Evolutionary conservation across 2,888 invertebrate genomes (phyloP).

Genomic region (Homarus gammarus): DNA sequence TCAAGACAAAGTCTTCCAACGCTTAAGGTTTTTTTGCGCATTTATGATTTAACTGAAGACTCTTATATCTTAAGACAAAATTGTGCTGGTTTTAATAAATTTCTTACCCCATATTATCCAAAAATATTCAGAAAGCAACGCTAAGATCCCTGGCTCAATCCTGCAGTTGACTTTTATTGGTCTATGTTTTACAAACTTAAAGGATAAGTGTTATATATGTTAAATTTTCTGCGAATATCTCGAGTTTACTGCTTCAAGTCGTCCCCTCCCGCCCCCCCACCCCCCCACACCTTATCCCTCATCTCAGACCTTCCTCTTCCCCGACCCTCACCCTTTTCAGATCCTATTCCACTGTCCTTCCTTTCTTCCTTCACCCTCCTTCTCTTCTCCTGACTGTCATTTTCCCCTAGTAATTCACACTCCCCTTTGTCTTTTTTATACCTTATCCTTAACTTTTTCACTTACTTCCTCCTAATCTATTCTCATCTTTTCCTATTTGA

Average conservation of each 20-base stretch:
- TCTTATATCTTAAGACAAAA: not conserved
- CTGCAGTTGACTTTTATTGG: conserved; percentile 8
- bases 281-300: not conserved
- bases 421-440: not conserved
- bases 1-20: not conserved
- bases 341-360: not conserved
- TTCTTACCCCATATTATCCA: not conserved
- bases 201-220: not conserved
- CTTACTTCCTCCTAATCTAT: not conserved
- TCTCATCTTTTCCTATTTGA: not conserved
- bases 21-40: not conserved
- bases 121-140: not conserved
- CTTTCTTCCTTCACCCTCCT: not conserved
- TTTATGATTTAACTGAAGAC: not conserved
- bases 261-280: not conserved
- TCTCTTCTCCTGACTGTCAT: too few relatives aligned
- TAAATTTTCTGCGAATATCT: not conserved
- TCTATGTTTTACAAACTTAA: not conserved
- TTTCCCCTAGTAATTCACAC: too few relatives aligned
- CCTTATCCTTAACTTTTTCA: not conserved
- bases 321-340: not conserved
- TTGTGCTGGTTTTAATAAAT: not conserved
- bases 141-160: not conserved
- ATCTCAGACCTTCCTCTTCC: not conserved
- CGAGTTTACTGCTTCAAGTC: not conserved